Evolutionary conservation across 2,888 invertebrate genomes (phyloP), one percentile per base, ranked within the genome.

Genomic region (Euclidia mi): DNA sequence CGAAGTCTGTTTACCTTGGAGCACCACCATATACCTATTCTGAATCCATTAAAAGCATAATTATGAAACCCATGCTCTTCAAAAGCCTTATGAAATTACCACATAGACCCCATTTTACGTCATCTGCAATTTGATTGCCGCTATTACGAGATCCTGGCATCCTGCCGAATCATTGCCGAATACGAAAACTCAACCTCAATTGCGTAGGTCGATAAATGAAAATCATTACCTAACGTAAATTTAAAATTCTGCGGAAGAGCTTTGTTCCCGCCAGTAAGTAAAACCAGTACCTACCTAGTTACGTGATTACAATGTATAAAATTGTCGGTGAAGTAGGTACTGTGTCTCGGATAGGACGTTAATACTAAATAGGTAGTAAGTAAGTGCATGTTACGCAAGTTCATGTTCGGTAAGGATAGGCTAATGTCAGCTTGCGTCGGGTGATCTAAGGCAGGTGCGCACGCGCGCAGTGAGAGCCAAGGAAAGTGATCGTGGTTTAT

Each of bases 401-500:
- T 9, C 41, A 41, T 50, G 50, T 46, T 55, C 48, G 48, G 12
- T 56, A 48, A 15, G 29, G 28, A 53, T 65, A 66, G 61, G 65
- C 63, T 42, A 47, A 44, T 37, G 38, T 31, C 42, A 62, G 67
- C 43, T 41, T 47, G 56, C 48, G 17, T 6, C 46, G 47, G 65
- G 55, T 65, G 69, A 64, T 63, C 51, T 28, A 52, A 37, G 48
- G 58, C 52, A 56, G 61, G 38, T 50, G 43, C 47, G 50, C 44
- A 37, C 38, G 48, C 55, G 58, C 32, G 15, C 42, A 45, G 92
- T 89, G 91, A 91, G 90, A 91, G 92, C 84, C 79, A 76, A 87
- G 84, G 93, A 93, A 93, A 93, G 92, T 91, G 85, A 87, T 87
- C 82, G 76, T 56, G 56, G 83, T 82, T 81, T 84, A 87, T 92